Conservation (phyloP, 2,113 vertebrate species). For the Xiphorhynchus elegans region DNA sequence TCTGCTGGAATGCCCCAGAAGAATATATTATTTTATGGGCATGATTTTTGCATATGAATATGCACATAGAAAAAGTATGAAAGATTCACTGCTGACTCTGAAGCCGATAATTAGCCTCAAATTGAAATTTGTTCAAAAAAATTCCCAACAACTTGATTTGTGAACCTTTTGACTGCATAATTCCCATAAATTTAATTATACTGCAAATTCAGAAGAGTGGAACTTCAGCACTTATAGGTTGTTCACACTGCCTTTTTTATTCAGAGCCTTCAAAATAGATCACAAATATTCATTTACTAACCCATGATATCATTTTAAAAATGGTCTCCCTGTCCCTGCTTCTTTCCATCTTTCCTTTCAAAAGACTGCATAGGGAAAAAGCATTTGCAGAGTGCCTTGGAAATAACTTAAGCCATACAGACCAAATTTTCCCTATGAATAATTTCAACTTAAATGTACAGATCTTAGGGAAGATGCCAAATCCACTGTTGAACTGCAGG, state of each 20-base stretch:
- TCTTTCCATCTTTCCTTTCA: neutral
- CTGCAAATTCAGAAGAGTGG: neutral
- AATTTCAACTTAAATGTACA: neutral
- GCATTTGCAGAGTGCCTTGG: neutral
- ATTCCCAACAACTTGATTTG: neutral
- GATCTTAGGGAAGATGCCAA: neutral
- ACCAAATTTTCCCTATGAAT: neutral
- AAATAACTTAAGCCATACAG: neutral
- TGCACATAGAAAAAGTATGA: neutral
- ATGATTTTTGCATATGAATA: neutral
- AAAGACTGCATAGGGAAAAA: accelerated
- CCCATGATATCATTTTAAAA: neutral
- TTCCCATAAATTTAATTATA: constrained; percentile 3
- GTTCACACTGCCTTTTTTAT: neutral
- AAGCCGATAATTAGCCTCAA: neutral
- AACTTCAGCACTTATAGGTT: neutral
- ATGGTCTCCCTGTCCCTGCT: accelerated
- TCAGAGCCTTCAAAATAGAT: neutral
- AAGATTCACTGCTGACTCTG: neutral
- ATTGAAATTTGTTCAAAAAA: neutral
- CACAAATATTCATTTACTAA: neutral
- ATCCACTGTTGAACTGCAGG: neutral
- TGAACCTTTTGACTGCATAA: neutral
- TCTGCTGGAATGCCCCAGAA: neutral
- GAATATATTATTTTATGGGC: neutral